Percentiles rank a stretch among this genome's conserved stretches.
Conservation (phyloP, 1,140 invertebrate species). For the Drosophila truncata region DNA sequence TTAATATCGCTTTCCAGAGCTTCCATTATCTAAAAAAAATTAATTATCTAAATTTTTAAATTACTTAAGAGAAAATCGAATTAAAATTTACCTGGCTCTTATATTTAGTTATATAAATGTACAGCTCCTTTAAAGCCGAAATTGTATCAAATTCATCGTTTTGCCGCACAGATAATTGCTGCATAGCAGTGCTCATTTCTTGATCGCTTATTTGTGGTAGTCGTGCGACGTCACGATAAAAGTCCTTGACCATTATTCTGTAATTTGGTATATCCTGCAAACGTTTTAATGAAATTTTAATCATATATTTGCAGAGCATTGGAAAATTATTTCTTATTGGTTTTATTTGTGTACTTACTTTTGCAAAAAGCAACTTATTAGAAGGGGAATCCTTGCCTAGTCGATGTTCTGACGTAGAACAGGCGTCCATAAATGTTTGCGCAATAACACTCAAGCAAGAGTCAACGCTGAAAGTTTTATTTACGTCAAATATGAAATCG, state of each 20-base stretch:
- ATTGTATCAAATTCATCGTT: constrained; percentile 95
- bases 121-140: constrained; percentile 96
- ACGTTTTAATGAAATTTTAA: background rate
- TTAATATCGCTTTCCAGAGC: constrained; percentile 92
- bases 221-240: constrained; percentile 93
- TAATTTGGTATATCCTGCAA: constrained; percentile 93
- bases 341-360: constrained; percentile 85
- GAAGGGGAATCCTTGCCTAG: constrained; percentile 97
- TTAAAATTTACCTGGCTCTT: constrained; percentile 91
- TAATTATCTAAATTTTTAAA: background rate
- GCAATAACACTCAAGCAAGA: constrained; percentile 97
- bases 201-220: constrained; percentile 96
- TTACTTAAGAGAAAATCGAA: background rate
- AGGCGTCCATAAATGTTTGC: constrained; percentile 98
- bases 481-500: constrained; percentile 98
- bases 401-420: constrained; percentile 94
- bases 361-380: constrained; percentile 97
- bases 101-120: constrained; percentile 97
- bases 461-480: constrained; percentile 96
- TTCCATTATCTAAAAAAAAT: constrained; percentile 87
- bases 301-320: background rate
- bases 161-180: constrained; percentile 94
- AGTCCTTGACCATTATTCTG: constrained; percentile 93
- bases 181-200: constrained; percentile 96
- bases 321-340: background rate